Percentiles rank a stretch among this genome's conserved stretches.
Conservation (phyloP, 2,797 vertebrate genomes). For the Pantherophis vulpinus region DNA sequence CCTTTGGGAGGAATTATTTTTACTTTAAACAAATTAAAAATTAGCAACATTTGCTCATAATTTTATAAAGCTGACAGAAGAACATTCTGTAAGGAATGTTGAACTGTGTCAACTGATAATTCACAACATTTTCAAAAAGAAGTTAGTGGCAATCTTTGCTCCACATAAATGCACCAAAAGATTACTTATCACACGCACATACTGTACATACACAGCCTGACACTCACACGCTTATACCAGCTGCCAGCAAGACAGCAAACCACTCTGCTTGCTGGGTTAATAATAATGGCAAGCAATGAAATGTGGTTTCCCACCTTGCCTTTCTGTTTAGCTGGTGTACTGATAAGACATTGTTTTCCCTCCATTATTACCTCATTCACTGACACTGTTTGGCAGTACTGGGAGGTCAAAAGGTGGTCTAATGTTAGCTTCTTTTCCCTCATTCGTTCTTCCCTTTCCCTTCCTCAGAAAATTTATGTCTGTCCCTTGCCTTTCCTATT, state of each 20-base stretch:
- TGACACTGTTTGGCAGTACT: constrained; percentile 67
- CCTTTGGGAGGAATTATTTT: neutral
- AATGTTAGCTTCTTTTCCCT: constrained; percentile 55
- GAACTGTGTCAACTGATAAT: constrained; percentile 27
- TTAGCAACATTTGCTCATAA: neutral
- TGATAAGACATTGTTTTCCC: constrained; percentile 69
- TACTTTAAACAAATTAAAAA: neutral
- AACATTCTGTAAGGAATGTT: neutral
- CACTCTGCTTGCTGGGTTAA: constrained; percentile 41
- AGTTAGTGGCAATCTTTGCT: constrained; percentile 23
- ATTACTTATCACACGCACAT: neutral
- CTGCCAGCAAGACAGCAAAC: constrained; percentile 49
- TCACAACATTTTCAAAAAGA: constrained; percentile 42
- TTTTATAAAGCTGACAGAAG: neutral
- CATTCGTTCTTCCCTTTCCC: constrained; percentile 51
- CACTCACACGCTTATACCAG: constrained; percentile 7
- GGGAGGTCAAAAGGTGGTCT: constrained; percentile 58
- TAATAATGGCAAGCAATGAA: constrained; percentile 31
- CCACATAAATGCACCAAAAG: constrained; percentile 24
- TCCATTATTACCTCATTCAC: constrained; percentile 70
- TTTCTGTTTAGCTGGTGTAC: constrained; percentile 67
- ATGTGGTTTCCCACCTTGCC: constrained; percentile 46
- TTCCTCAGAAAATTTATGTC: constrained; percentile 73
- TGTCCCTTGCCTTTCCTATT: constrained; percentile 70
- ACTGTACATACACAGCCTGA: neutral